Evolutionary conservation across 2,888 invertebrate genomes (phyloP), one percentile per base, ranked within the genome.

Genomic region (Unio pictorum): DNA sequence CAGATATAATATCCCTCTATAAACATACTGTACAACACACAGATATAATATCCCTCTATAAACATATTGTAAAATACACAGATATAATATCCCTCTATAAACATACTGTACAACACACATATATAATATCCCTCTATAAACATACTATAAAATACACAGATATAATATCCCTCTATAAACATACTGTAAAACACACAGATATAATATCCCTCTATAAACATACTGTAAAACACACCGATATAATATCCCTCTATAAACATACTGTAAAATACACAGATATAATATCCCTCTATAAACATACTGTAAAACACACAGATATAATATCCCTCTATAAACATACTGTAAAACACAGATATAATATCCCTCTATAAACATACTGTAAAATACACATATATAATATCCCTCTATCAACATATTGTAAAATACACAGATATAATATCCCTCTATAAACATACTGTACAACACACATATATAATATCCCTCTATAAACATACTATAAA

Each of bases 1-100:
- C 11, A 45, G 20, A 6, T 56, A 56, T 64, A 6, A 55, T 28
- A 30, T n/a, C 7, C 20, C 20, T 1, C 58, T 23, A 7, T n/a
- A 20, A n/a, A 58, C 7, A 11, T 58, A 20, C 83, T 83, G 69
- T 17, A 23, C 23, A 63, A 58, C 45, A 68, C 17, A 17, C 17
- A 64, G n/a, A 3, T 0, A 15, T 23, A 6, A 18, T 7, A 30
- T 30, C 15, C 15, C n/a, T 4, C n/a, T 23, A 61, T 20, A 34
- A 26, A 20, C 23, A 7, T 15, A 55, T 3, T 54, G 4, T 54
- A 34, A 20, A 18, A 23, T 23, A 23, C 23, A 23, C 23, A 23
- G 23, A 23, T 23, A 23, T 23, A 6, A 30, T 30, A 30, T 30
- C 30, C 30, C 30, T 7, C 30, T 30, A 7, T 45, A 54, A 20